Evolutionary conservation across 2,888 invertebrate species (phyloP).

Genomic region (Scrobipalpa atriplicella): DNA sequence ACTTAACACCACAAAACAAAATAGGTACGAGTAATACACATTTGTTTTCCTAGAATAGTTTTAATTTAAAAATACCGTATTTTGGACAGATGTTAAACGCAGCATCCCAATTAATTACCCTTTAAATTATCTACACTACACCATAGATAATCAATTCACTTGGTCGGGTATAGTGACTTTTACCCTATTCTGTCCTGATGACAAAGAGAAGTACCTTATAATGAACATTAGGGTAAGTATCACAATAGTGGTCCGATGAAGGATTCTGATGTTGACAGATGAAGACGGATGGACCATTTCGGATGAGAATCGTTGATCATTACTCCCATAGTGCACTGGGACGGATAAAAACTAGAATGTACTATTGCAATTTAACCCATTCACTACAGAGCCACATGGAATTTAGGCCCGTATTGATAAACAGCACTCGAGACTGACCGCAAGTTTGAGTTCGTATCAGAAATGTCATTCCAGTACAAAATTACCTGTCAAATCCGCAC

Average conservation of each 20-base stretch:
- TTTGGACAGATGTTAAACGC: conserved; percentile 6
- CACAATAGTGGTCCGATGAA: conserved; percentile 44
- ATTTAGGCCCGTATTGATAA: too few relatives aligned
- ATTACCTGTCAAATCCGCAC: too few relatives aligned
- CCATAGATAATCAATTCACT: conserved; percentile 34
- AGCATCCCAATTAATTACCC: conserved; percentile 26
- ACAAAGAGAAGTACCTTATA: conserved; percentile 39
- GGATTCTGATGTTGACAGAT: conserved; percentile 51
- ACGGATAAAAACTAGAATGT: too few relatives aligned
- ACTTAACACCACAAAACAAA: too few relatives aligned
- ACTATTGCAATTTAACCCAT: too few relatives aligned
- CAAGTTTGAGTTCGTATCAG: too few relatives aligned
- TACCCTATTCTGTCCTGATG: conserved; percentile 37
- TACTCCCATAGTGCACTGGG: background rate
- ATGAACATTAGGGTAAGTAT: conserved; percentile 45
- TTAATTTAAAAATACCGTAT: background rate
- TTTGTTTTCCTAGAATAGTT: background rate
- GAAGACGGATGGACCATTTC: conserved; percentile 44
- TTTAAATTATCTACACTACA: conserved; percentile 20
- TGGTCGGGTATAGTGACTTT: conserved; percentile 32
- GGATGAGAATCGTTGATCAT: background rate
- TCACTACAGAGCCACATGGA: too few relatives aligned
- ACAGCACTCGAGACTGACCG: too few relatives aligned
- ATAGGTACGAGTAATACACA: background rate
- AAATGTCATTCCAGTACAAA: too few relatives aligned